Evolutionary conservation across 2,888 invertebrate species (phyloP).

Genomic region (Drosophila mercatorum): DNA sequence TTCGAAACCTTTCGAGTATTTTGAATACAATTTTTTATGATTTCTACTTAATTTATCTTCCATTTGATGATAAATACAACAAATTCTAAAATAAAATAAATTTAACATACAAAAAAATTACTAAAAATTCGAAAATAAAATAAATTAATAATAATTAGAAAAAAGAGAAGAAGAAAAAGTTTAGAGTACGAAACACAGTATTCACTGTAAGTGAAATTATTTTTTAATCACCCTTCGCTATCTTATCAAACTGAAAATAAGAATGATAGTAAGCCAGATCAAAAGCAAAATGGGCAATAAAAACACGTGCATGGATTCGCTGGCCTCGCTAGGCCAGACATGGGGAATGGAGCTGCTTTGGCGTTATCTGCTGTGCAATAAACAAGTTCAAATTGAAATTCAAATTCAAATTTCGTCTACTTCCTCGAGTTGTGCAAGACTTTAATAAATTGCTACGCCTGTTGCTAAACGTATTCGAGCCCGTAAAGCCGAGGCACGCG

Average conservation of each 20-base stretch:
- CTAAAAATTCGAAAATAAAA: neutral
- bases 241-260: constrained; percentile 7
- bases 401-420: constrained; percentile 6
- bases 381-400: constrained; percentile 6
- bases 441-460: constrained; percentile 8
- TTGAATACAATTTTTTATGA: neutral
- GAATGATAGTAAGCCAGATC: neutral
- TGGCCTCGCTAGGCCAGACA: neutral
- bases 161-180: neutral
- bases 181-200: neutral
- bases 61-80: neutral
- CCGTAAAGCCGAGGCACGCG: constrained; percentile 45
- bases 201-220: neutral
- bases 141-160: neutral
- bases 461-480: constrained; percentile 25
- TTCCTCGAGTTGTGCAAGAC: constrained; percentile 12
- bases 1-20: neutral
- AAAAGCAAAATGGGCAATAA: constrained; percentile 15
- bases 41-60: neutral
- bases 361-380: neutral
- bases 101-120: neutral
- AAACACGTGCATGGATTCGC: constrained; percentile 33
- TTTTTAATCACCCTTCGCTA: neutral
- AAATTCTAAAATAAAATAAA: neutral
- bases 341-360: neutral